Evolutionary conservation across 92 coral and sea anemone genomes (phyloP).

Genomic region (Hydrozoanthus gracilis): DNA sequence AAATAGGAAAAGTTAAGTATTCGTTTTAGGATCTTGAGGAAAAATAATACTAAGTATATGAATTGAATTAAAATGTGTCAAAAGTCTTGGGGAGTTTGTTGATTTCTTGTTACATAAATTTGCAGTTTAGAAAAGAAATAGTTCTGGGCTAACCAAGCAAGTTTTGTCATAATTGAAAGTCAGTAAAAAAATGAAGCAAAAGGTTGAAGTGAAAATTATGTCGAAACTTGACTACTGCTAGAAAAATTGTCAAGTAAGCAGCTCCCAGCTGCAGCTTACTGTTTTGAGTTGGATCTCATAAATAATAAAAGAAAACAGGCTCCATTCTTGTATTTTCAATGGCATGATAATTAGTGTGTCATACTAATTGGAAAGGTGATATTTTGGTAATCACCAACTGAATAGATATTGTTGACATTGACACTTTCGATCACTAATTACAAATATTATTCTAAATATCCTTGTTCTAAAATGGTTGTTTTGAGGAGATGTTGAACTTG

Average conservation of each 20-base stretch:
- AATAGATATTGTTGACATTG: not conserved
- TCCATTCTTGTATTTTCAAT: not conserved
- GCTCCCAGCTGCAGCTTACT: not conserved
- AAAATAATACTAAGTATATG: not conserved
- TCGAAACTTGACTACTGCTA: no score
- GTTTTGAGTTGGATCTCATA: not conserved
- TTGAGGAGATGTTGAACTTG: not conserved
- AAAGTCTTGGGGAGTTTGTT: no score
- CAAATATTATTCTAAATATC: no score
- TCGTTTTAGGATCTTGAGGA: not conserved
- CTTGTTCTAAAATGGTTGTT: not conserved
- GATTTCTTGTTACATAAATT: not conserved
- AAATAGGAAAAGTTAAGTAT: not conserved
- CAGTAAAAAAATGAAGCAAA: no score
- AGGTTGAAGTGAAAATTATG: no score
- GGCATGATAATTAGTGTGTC: not conserved
- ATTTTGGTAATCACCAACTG: not conserved
- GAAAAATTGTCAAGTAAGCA: not conserved
- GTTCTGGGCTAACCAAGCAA: no score
- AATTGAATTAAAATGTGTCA: no score
- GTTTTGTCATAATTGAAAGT: no score
- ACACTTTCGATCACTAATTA: no score
- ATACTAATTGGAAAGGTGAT: not conserved
- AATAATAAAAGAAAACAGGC: slow-evolving; percentile 1
- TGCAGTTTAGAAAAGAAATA: no score